Evolutionary conservation across 2,888 invertebrate genomes (phyloP).

Genomic region (Ormyrus thymus): DNA sequence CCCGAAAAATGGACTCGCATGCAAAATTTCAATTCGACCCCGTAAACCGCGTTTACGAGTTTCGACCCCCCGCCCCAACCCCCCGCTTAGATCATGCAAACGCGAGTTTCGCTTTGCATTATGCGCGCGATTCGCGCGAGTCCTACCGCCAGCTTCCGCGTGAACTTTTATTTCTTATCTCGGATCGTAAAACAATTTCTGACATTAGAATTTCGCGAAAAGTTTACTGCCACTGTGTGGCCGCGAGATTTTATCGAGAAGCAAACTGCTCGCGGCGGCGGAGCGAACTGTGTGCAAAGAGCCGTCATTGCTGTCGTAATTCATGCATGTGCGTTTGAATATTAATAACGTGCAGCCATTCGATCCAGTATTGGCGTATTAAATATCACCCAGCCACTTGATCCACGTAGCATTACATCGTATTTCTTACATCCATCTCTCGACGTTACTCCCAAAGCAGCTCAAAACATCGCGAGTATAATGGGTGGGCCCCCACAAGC

Average conservation of each 20-base stretch:
- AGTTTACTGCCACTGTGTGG: not conserved
- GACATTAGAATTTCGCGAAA: not conserved
- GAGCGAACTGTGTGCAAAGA: no score
- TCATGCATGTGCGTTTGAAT: no score
- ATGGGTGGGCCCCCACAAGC: no score
- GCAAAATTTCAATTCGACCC: conserved; percentile 16
- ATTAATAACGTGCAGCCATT: no score
- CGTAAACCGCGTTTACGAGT: conserved; percentile 16
- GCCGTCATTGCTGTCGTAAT: no score
- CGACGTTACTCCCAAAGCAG: no score
- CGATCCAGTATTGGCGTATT: no score
- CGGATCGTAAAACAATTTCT: not conserved
- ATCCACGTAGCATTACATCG: no score
- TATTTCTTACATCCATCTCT: no score
- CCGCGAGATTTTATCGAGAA: not conserved
- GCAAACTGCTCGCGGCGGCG: not conserved
- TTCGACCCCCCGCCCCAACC: not conserved
- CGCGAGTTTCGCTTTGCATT: conserved; percentile 3
- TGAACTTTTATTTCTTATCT: conserved; percentile 12
- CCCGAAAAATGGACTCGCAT: not conserved
- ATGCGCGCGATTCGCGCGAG: not conserved
- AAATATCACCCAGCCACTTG: no score
- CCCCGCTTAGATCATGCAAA: conserved; percentile 10
- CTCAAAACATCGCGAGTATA: no score
- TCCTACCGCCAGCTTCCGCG: not conserved